These are phyloP conservation scores for Trachymyrmex septentrionalis DNA, from an alignment of 1,140 invertebrate species.

Conservation along the genomic window DNA sequence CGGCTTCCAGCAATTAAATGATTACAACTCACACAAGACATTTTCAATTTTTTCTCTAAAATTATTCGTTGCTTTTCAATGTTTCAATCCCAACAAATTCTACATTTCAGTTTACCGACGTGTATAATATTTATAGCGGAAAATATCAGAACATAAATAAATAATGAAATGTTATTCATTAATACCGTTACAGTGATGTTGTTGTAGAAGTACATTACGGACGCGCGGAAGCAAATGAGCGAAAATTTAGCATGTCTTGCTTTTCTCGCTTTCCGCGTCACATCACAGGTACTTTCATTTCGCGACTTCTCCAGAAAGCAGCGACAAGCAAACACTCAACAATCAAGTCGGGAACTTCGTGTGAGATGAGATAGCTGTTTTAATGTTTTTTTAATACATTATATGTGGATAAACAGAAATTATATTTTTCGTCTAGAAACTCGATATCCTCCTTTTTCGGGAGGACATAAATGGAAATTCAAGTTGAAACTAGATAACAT, in stretches of 20 bases:
- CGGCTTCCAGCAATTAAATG: background rate
- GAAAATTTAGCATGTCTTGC: background rate
- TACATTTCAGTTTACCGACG: background rate
- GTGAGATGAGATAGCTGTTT: background rate
- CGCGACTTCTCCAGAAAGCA: background rate
- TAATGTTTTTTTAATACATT: conserved; percentile 32
- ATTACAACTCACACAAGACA: background rate
- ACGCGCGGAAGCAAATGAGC: background rate
- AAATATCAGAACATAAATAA: conserved; percentile 17
- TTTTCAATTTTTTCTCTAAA: background rate
- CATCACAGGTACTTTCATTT: background rate
- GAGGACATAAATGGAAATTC: conserved; percentile 19
- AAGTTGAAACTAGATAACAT: background rate
- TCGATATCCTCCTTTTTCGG: background rate
- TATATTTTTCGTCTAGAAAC: background rate
- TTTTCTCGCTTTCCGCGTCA: background rate
- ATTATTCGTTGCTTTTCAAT: background rate
- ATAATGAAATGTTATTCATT: conserved; percentile 1
- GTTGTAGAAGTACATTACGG: too few species aligned
- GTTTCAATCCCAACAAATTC: conserved; percentile 1
- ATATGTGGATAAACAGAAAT: conserved; percentile 3
- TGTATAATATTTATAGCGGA: background rate
- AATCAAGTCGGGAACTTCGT: background rate
- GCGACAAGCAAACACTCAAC: conserved; percentile 7
- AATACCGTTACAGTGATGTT: background rate